Base-by-base conservation (phyloP, 2,797 vertebrate genomes). In the Sus cebifrons region DNA sequence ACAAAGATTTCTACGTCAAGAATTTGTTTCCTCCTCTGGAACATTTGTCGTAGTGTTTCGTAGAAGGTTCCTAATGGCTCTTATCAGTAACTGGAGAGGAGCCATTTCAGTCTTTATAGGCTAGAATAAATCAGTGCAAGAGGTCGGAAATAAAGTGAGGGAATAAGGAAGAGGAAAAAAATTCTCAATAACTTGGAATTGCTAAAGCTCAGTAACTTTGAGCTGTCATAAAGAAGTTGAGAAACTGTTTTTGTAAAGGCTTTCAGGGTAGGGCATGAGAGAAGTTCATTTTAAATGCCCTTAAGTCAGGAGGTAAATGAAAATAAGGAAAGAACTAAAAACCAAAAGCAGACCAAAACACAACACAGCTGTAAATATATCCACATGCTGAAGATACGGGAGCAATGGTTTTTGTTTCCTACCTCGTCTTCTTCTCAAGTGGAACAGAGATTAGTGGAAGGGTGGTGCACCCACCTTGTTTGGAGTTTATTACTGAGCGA, bases 281-380 rank as follows among this genome's bases (percentile, higher is more conserved):
- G 89, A 77, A 87, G 11, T 87, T 89, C 1, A 70, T 64, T 81
- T 96, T 92, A 64, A 95, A 65, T 94, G 58, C n/a, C 27, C 29
- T 62, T 20, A 91, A 62, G 29, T 58, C 25, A 82, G 49, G 18
- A 74, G 21, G 5, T 81, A 79, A 82, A 64, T 49, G 23, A 79
- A 95, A 87, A 86, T 83, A 65, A 82, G 20, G 23, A 82, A 85
- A 70, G 6, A 84, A 58, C 6, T 60, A 16, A 92, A 32, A 86
- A 8, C 15, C 20, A 18, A 20, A 56, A 91, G 23, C 9, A 78
- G n/a, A 20, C 4, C 6, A 74, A 75, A 68, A 49, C 4, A 67
- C 20, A 68, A 54, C 17, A 40, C 18, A 64, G 36, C 5, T 90
- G 4, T 74, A 87, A 68, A 60, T 87, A 65, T 23, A 12, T 56